Evolutionary conservation across 2,113 vertebrate species (phyloP).

Genomic region (Xenus cinereus): DNA sequence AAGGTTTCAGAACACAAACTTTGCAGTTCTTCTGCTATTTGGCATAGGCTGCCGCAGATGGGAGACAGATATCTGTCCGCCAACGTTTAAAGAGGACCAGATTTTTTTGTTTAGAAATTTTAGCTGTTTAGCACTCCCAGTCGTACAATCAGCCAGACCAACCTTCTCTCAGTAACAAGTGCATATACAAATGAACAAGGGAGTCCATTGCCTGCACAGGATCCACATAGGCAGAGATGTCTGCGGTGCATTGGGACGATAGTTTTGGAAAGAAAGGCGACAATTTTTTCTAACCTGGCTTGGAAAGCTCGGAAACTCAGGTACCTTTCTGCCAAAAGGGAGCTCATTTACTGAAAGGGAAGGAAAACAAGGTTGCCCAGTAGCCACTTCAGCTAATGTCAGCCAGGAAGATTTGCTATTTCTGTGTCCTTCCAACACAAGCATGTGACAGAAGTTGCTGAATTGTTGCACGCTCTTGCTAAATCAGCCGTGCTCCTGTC

Average conservation of each 20-base stretch:
- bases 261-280: background rate
- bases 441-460: background rate
- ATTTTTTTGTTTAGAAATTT: conserved; percentile 14
- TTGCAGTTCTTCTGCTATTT: conserved; percentile 5
- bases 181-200: background rate
- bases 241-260: fast-evolving
- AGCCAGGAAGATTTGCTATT: background rate
- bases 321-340: background rate
- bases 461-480: background rate
- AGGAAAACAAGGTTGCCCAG: background rate
- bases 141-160: background rate
- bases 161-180: background rate
- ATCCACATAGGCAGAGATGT: background rate
- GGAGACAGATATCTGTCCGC: conserved; percentile 3
- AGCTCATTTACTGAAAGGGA: background rate
- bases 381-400: background rate
- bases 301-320: background rate
- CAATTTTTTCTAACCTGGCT: background rate
- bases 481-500: background rate
- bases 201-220: background rate
- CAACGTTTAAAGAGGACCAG: background rate
- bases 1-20: background rate
- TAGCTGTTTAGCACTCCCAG: background rate
- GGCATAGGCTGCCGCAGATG: background rate
- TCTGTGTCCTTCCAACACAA: background rate